phyloP scores from a whole-genome alignment of 2,113 vertebrate species.

The Saccopteryx leptura region DNA sequence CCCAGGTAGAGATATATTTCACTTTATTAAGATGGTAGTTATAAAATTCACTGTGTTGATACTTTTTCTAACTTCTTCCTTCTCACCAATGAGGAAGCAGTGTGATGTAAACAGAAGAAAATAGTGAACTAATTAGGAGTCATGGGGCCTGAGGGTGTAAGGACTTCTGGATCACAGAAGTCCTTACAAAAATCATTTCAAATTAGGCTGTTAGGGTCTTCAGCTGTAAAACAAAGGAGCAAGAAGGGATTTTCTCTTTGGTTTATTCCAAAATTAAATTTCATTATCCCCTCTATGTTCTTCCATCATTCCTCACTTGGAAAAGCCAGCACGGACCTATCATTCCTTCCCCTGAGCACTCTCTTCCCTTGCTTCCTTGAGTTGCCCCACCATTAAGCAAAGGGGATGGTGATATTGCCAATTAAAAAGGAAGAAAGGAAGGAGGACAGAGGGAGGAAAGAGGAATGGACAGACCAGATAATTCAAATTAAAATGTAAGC shows the following conservation, averaged over 20 bases:
- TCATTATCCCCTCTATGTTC: neutral
- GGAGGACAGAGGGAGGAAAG: no score
- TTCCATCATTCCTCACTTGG: neutral
- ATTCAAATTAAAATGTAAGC: constrained; percentile 42
- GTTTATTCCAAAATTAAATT: neutral
- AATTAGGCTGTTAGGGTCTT: neutral
- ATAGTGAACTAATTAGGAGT: neutral
- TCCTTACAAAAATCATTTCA: neutral
- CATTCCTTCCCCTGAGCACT: neutral
- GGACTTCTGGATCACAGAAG: neutral
- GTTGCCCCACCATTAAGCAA: constrained; percentile 1
- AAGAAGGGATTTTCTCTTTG: neutral
- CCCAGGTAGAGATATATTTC: neutral
- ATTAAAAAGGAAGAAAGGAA: neutral
- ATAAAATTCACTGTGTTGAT: constrained; percentile 27
- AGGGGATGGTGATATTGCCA: neutral
- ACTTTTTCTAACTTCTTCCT: constrained; percentile 51
- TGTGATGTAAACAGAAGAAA: neutral
- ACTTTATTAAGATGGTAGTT: constrained; percentile 35
- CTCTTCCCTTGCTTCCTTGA: neutral
- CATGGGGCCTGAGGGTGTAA: neutral
- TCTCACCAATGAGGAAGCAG: constrained; percentile 10
- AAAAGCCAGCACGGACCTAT: neutral
- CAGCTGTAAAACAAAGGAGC: neutral
- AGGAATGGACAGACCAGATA: neutral